These are phyloP conservation scores for Gambusia affinis DNA, from an alignment of 2,113 vertebrate species.

Conservation along the genomic window DNA sequence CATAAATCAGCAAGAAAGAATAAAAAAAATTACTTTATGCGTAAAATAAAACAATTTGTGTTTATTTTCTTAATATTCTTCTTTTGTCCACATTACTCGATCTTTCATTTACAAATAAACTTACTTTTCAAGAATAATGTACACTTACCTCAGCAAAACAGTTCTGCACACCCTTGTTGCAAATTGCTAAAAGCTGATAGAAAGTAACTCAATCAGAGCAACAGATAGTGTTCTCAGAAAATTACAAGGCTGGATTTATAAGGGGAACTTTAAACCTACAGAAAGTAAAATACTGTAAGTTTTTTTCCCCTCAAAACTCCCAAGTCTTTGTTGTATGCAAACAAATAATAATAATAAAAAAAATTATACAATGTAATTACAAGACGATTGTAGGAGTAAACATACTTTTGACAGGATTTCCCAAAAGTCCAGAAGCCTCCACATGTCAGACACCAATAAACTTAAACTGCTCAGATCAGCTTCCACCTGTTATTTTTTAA, in stretches of 20 bases:
- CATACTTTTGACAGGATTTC: constrained; percentile 8
- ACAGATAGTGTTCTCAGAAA: neutral
- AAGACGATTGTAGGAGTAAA: neutral
- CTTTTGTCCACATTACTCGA: too few relatives aligned
- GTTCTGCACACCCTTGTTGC: neutral
- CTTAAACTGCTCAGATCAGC: constrained; percentile 31
- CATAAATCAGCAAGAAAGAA: too few relatives aligned
- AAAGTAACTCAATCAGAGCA: neutral
- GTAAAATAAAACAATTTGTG: too few relatives aligned
- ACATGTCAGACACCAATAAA: constrained; percentile 62
- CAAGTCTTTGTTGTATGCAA: neutral
- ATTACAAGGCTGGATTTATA: neutral
- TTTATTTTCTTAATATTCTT: too few relatives aligned
- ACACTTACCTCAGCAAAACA: neutral
- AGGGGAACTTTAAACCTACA: neutral
- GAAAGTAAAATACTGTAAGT: neutral
- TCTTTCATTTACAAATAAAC: neutral
- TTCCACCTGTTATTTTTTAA: constrained; percentile 69
- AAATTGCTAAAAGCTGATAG: neutral
- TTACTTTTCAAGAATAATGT: neutral
- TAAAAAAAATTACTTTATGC: too few relatives aligned
- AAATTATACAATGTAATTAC: neutral
- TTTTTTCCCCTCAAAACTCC: neutral
- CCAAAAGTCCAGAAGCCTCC: constrained; percentile 61
- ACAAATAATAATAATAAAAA: neutral